Percentiles rank a stretch among this genome's conserved stretches.
phyloP scores from a whole-genome alignment of 2,797 vertebrate genomes.

The Nyctibius grandis region DNA sequence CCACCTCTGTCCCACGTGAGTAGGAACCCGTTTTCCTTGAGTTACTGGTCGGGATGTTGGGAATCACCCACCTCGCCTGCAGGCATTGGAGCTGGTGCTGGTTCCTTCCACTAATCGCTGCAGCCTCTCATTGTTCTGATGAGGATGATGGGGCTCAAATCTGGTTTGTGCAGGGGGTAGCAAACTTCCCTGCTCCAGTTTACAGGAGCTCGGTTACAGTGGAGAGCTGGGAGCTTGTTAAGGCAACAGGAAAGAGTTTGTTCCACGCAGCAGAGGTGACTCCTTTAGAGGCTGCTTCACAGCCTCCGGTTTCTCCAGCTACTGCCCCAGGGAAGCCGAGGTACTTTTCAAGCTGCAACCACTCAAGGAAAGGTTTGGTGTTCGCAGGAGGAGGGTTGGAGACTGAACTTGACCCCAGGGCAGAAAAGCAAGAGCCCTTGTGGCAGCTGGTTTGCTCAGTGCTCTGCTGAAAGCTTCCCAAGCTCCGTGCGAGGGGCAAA shows the following conservation, averaged over 20 bases:
- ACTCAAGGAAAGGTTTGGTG: not conserved
- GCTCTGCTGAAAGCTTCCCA: not conserved
- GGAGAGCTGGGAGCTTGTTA: not conserved
- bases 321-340: not conserved
- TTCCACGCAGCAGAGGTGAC: not conserved
- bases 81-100: not conserved
- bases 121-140: accelerated
- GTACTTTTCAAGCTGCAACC: not conserved
- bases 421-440: not conserved
- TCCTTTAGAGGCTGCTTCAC: not conserved
- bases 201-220: not conserved
- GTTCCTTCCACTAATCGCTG: not conserved
- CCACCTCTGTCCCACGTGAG: conserved; percentile 88
- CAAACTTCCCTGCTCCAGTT: not conserved
- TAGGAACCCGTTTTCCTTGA: not conserved
- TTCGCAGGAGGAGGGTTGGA: not conserved
- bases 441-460: accelerated
- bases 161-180: not conserved
- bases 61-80: accelerated
- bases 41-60: not conserved
- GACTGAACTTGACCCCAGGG: not conserved
- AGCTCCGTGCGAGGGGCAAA: accelerated
- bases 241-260: not conserved
- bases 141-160: accelerated
- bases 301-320: not conserved